A percentile compares a stretch with the other conserved stretches of the same genome.
Conservation (phyloP, 2,113 vertebrate species). For the Mirounga angustirostris region DNA sequence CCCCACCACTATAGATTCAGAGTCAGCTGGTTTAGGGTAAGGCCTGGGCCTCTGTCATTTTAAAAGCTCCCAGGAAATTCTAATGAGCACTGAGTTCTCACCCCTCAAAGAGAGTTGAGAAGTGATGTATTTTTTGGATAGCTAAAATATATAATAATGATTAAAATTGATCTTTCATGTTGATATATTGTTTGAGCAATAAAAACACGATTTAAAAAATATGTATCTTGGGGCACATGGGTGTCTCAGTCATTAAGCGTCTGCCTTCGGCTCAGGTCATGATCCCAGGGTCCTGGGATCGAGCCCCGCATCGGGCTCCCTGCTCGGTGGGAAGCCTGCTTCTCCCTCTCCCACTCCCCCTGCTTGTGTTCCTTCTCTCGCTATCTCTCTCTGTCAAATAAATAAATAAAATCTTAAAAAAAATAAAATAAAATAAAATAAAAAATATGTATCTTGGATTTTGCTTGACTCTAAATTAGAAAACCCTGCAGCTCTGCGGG, state of each 20-base stretch:
- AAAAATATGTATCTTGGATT: background rate
- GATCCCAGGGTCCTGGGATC: no score
- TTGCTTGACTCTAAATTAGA: slow-evolving; percentile 29
- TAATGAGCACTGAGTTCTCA: background rate
- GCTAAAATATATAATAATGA: slow-evolving; percentile 17
- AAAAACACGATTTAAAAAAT: slow-evolving; percentile 10
- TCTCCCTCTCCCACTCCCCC: no score
- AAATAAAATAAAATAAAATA: no score
- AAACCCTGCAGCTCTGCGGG: background rate
- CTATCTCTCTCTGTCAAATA: no score
- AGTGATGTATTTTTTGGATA: background rate
- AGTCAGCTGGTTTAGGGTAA: background rate
- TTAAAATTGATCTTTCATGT: slow-evolving; percentile 5
- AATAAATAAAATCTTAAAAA: no score
- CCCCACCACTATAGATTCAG: background rate
- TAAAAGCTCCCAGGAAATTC: background rate
- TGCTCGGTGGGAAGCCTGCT: no score
- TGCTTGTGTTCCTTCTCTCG: no score
- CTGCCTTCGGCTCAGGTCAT: no score
- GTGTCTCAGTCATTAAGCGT: no score
- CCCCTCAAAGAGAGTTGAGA: background rate
- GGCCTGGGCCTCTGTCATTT: background rate
- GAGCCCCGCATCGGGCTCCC: no score
- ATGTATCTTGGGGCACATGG: background rate
- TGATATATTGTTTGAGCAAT: background rate